Base-by-base conservation (phyloP, 2,113 vertebrate species). In the Callithrix jacchus region DNA sequence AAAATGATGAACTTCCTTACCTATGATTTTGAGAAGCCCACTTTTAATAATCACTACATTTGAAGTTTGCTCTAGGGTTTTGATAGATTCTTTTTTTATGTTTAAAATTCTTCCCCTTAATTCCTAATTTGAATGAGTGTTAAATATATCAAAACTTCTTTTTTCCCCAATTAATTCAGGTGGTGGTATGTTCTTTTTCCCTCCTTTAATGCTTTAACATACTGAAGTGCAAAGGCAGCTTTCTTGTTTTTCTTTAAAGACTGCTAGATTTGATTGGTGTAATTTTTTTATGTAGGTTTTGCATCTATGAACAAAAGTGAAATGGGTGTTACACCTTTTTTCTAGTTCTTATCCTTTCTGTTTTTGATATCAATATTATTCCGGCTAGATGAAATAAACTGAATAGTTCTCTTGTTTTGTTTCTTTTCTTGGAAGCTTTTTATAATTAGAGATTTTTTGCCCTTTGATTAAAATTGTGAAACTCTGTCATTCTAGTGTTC, bases 401-500 rank as follows among this genome's bases (percentile, higher is more conserved):
- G 23, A 93, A 13, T 79, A 58, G 30, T 70, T 93, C 91, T 87
- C n/a, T 14, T 74, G 84, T 91, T 85, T 91, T 17, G 11, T 83
- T 90, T 70, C 35, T 77, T 17, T 83, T 85, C 71, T 84, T 85
- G 71, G 21, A 58, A 94, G 37, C 23, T 71, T 88, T 91, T 80
- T 94, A 11, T 85, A 66, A 89, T 37, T 35, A 89, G 18, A 17
- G 37, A 68, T 85, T 68, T 47, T 54, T 25, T 86, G 35, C 47
- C 23, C 40, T 83, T 77, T 93, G 52, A 73, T 93, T 76, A 96
- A 95, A 82, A 76, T 54, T 87, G 87, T 93, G 49, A 77, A 91
- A 56, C 49, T 82, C 40, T 76, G n/a, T 81, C 64, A 76, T 18
- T 83, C 16, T 94, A 47, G 16, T 56, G 4, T 1, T 8, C 30